These are phyloP conservation scores for Ptychoptera albimana DNA, from an alignment of 2,888 invertebrate genomes.

Conservation along the genomic window DNA sequence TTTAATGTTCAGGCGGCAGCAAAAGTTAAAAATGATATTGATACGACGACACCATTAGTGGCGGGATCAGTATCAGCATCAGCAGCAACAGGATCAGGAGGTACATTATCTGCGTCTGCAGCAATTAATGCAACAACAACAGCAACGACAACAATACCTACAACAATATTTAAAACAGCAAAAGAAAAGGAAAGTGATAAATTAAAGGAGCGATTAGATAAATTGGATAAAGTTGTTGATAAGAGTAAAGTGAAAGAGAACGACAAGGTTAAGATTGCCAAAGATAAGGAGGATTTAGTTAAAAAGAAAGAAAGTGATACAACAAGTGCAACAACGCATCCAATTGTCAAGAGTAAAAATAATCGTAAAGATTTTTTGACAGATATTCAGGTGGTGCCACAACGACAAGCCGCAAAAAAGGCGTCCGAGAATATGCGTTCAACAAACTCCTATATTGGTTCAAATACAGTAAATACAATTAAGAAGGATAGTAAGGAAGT, in stretches of 20 bases:
- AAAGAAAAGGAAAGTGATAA: not conserved
- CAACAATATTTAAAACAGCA: not conserved
- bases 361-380: constrained; percentile 44
- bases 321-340: constrained; percentile 13
- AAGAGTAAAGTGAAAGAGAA: constrained; percentile 13
- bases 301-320: constrained; percentile 14
- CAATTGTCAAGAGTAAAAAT: not conserved
- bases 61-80: not conserved
- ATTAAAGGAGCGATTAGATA: not conserved
- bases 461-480: constrained; percentile 18
- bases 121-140: constrained; percentile 19
- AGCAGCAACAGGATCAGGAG: constrained; percentile 7
- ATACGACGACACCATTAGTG: constrained; percentile 15
- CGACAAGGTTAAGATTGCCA: constrained; percentile 5
- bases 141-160: constrained; percentile 11
- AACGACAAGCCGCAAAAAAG: constrained; percentile 79
- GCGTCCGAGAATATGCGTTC: constrained; percentile 75
- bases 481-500: constrained; percentile 12
- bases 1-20: constrained; percentile 40
- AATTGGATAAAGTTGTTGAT: constrained; percentile 8
- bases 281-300: constrained; percentile 27
- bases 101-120: constrained; percentile 14
- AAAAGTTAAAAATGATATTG: not conserved
- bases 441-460: constrained; percentile 31
- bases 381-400: constrained; percentile 68